phyloP scores from a whole-genome alignment of 2,113 vertebrate species.

The Chionodraco myersi region DNA sequence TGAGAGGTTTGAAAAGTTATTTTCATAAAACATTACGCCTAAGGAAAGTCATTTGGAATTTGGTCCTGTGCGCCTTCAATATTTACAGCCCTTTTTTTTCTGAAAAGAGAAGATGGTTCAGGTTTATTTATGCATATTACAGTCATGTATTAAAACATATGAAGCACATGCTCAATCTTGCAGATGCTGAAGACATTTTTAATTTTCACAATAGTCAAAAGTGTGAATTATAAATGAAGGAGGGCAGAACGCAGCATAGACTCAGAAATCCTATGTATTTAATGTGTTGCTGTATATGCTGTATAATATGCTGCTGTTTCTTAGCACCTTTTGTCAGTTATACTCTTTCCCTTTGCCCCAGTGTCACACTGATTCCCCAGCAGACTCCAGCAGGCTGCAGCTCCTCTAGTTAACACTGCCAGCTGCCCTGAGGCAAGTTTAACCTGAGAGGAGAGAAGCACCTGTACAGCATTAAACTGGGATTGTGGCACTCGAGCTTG shows the following conservation, averaged over 20 bases:
- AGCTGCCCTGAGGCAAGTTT: slow-evolving; percentile 62
- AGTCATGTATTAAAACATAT: background rate
- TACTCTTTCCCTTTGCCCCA: slow-evolving; percentile 5
- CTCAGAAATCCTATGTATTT: background rate
- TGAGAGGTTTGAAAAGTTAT: slow-evolving; percentile 34
- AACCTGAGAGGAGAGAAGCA: slow-evolving; percentile 56
- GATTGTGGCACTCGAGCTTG: slow-evolving; percentile 58
- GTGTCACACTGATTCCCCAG: slow-evolving; percentile 35
- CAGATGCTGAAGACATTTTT: background rate
- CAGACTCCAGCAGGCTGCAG: slow-evolving; percentile 25
- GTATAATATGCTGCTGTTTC: background rate
- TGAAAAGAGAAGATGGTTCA: background rate
- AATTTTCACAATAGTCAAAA: background rate
- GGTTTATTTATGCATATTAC: background rate
- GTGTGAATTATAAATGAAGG: background rate
- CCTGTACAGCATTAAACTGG: slow-evolving; percentile 70
- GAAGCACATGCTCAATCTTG: background rate
- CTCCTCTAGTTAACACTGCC: slow-evolving; percentile 43
- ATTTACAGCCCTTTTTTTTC: slow-evolving; percentile 39
- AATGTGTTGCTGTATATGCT: too few species aligned
- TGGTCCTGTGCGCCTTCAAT: slow-evolving; percentile 38
- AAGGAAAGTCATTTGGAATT: slow-evolving; percentile 40
- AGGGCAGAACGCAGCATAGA: background rate
- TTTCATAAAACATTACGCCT: slow-evolving; percentile 61
- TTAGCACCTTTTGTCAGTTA: background rate